phyloP scores from a whole-genome alignment of 2,113 vertebrate genomes.

The Catharus minimus region DNA sequence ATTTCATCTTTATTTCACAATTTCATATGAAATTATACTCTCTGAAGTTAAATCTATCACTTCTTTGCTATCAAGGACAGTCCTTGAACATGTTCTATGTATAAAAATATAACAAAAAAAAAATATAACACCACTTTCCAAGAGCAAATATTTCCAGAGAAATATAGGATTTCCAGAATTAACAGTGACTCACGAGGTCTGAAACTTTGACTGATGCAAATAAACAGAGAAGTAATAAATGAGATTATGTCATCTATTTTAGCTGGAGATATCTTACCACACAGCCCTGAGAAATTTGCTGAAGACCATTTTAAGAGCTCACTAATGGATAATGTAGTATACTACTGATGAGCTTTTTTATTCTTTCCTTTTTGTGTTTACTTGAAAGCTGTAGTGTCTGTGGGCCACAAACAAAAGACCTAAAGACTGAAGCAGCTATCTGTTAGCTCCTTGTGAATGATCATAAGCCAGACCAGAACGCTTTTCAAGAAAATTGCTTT shows the following conservation, averaged over 20 bases:
- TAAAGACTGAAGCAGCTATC: neutral
- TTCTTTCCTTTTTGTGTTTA: neutral
- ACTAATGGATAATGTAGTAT: neutral
- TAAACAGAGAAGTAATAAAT: neutral
- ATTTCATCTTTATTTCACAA: neutral
- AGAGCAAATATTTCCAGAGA: neutral
- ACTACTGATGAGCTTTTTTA: neutral
- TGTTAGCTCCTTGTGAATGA: neutral
- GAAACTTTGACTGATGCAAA: neutral
- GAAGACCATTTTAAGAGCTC: neutral
- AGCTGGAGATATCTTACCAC: neutral
- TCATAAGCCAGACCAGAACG: neutral
- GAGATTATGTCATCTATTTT: neutral
- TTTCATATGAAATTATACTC: neutral
- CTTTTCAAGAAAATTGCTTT: constrained; percentile 2
- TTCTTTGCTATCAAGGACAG: neutral
- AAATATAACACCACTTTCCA: neutral
- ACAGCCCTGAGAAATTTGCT: neutral
- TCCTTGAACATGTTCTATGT: neutral
- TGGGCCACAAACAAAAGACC: neutral
- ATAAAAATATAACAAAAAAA: neutral
- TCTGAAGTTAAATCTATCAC: neutral
- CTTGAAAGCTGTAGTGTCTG: neutral
- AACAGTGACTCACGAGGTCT: neutral
- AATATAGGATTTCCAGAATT: neutral